Base-by-base conservation (phyloP, 2,888 invertebrate genomes). In the Phengaris arion region DNA sequence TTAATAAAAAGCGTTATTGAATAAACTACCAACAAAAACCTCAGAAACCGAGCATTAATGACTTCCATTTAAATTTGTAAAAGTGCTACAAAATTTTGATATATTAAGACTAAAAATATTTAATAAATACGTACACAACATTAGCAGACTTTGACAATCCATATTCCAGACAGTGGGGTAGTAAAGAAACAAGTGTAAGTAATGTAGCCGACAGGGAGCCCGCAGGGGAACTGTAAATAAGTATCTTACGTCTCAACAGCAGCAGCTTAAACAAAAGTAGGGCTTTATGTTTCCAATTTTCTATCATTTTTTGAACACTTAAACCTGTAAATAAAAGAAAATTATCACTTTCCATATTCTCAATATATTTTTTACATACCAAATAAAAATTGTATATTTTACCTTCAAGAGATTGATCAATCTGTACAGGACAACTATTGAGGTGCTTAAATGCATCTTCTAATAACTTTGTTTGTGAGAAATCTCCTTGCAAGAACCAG, bases 401-500 rank as follows among this genome's bases (percentile, higher is more conserved):
- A 94, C 94, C 94, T 91, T 94, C 94, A 78, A 93, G 84, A 75
- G 87, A 89, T 82, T 94, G 94, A 81, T 94, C 94, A 79, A 89
- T 84, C 80, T 93, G 92, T 2, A 94, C 89, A 80, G 98, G 95
- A 84, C 98, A 98, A 77, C 96, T 96, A 88, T 98, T 98, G 69
- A 99, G 94, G 90, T 98, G 98, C 82, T 96, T 96, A 89, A 96
- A 99, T 73, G 99, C 98, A 86, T 99, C 98, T 84, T 98, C 96
- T 76, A 99, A 93, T 59, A 98, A 94, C 13, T 97, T 96, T 4
- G 97, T 97, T 90, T 97, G 96, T 79, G 97, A 96, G 86, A 98
- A 98, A 91, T 98, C 98, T 35, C 97, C 98, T 87, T 99, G 98
- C 76, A 98, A 96, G 89, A 99, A 99, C 93, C 99, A 99, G 0